Evolutionary conservation across 1,140 invertebrate species (phyloP).

Genomic region (Thaumetopoea pityocampa): DNA sequence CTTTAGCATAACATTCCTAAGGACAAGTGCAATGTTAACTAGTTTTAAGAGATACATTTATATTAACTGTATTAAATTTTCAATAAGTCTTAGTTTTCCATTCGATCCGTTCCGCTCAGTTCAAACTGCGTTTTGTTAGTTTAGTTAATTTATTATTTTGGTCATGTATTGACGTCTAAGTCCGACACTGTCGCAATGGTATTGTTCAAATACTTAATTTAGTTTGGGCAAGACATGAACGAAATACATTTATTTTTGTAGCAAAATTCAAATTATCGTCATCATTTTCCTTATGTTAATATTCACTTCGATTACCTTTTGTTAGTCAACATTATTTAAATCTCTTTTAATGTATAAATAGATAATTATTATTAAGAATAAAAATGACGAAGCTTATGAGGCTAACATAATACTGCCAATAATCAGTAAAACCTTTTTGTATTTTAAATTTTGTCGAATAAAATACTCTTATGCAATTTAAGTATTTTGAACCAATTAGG

Average conservation of each 20-base stretch:
- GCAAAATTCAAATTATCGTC: constrained; percentile 7
- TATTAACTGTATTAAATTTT: constrained; percentile 59
- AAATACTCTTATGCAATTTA: constrained; percentile 12
- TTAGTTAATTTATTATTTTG: constrained; percentile 15
- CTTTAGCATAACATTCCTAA: constrained; percentile 67
- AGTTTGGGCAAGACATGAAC: constrained; percentile 8
- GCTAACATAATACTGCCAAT: constrained; percentile 32
- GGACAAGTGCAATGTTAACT: constrained; percentile 77
- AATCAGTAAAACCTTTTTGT: constrained; percentile 2
- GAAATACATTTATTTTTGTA: constrained; percentile 11
- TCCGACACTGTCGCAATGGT: neutral
- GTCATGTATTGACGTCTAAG: constrained; percentile 4
- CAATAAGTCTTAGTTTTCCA: constrained; percentile 18
- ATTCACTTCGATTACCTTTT: constrained; percentile 65
- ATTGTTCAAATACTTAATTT: neutral
- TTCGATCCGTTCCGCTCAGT: constrained; percentile 17
- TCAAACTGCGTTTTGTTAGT: constrained; percentile 8
- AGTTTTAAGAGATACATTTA: constrained; percentile 68
- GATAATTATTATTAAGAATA: constrained; percentile 34
- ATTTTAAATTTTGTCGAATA: constrained; percentile 14
- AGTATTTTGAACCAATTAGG: constrained; percentile 5
- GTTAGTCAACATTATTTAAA: constrained; percentile 59
- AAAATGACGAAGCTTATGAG: constrained; percentile 58
- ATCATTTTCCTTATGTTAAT: constrained; percentile 41
- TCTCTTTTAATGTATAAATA: constrained; percentile 46